phyloP scores from a whole-genome alignment of 2,113 vertebrate genomes.

The Meriones unguiculatus region DNA sequence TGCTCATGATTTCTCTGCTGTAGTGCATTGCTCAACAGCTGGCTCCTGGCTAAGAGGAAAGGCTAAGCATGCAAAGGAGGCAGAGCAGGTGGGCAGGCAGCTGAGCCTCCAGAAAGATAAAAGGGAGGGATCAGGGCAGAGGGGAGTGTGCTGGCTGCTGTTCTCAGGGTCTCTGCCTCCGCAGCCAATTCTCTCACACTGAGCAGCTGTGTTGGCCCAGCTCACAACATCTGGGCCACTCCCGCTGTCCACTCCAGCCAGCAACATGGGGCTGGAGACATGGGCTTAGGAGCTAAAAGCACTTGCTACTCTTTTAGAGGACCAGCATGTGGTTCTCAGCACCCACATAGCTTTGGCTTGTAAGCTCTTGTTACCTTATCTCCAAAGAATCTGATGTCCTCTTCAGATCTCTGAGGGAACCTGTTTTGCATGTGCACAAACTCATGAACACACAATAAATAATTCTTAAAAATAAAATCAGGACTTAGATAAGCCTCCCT shows the following conservation, averaged over 20 bases:
- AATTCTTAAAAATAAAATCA: background rate
- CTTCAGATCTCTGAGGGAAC: background rate
- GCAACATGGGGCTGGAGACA: background rate
- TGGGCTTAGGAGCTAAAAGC: background rate
- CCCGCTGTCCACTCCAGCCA: background rate
- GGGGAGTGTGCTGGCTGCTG: too few species aligned
- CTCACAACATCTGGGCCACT: accelerated
- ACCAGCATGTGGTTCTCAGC: background rate
- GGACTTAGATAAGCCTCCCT: background rate
- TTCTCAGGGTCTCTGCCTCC: background rate
- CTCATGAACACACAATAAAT: background rate
- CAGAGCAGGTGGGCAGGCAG: background rate
- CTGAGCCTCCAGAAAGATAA: background rate
- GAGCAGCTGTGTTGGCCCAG: background rate
- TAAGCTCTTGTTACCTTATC: background rate
- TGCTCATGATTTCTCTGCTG: background rate
- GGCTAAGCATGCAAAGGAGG: background rate
- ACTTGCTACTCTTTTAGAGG: background rate
- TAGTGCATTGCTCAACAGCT: background rate
- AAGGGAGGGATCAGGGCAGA: accelerated
- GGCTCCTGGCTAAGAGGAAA: background rate
- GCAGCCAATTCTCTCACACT: accelerated
- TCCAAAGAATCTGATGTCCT: background rate
- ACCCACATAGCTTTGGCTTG: background rate
- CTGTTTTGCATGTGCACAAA: background rate